Conservation (phyloP, 1,140 invertebrate species). For the Harlomillsia oculata region DNA sequence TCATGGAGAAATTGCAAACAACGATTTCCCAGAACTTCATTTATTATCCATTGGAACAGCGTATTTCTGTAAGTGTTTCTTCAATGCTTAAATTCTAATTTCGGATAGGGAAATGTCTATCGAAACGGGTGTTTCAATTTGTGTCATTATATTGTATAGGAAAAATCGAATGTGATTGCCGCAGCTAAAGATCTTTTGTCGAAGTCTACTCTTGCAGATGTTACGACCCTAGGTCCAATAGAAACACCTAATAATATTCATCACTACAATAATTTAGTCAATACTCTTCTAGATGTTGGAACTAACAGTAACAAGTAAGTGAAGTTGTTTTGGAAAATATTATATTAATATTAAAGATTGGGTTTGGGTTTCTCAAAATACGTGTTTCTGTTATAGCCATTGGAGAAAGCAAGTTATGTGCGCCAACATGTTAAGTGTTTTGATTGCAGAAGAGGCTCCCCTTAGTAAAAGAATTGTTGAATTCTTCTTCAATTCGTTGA, state of each 20-base stretch:
- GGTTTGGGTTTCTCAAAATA: background rate
- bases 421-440: constrained; percentile 57
- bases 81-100: constrained; percentile 5
- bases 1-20: constrained; percentile 54
- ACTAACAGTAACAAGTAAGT: constrained; percentile 58
- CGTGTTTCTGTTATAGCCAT: constrained; percentile 47
- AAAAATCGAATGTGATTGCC: too few species aligned
- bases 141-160: too few species aligned
- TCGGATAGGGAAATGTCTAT: constrained; percentile 6
- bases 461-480: constrained; percentile 54
- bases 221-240: background rate
- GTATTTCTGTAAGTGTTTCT: constrained; percentile 16
- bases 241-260: constrained; percentile 41
- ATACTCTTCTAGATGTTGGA: constrained; percentile 53
- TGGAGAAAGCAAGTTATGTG: constrained; percentile 69
- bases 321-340: constrained; percentile 33
- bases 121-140: too few species aligned
- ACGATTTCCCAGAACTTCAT: constrained; percentile 38
- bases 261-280: constrained; percentile 52
- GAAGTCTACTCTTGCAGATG: too few species aligned
- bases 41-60: constrained; percentile 25
- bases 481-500: constrained; percentile 56
- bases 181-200: too few species aligned
- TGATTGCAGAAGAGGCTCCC: constrained; percentile 59
- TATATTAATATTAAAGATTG: background rate